phyloP scores from a whole-genome alignment of 2,797 vertebrate genomes.

The Potorous gilbertii region DNA sequence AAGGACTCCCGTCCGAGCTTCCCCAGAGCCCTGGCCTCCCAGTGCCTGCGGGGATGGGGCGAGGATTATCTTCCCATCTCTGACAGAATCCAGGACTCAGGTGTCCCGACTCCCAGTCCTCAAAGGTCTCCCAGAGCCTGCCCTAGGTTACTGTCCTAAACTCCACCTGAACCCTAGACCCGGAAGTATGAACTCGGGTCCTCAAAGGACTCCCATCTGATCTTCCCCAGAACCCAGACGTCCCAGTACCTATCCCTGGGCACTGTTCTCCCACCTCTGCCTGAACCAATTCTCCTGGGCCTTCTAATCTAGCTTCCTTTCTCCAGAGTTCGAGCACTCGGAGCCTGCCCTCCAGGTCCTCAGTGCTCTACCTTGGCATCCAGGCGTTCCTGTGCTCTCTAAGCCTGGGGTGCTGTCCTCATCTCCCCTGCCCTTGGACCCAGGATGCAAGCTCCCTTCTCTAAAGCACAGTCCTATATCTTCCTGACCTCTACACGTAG shows the following conservation, averaged over 20 bases:
- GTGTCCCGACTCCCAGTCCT: background rate
- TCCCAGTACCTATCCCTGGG: conserved; percentile 1
- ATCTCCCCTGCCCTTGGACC: background rate
- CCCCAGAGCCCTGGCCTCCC: background rate
- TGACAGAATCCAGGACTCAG: background rate
- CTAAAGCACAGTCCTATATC: background rate
- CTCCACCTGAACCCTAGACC: background rate
- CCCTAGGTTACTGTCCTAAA: background rate
- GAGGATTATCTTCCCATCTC: background rate
- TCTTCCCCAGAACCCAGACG: background rate
- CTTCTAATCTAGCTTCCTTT: background rate
- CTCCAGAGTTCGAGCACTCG: background rate
- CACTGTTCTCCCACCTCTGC: background rate
- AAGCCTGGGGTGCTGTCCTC: background rate
- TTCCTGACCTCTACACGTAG: background rate
- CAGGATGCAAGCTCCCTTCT: background rate
- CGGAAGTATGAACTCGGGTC: background rate
- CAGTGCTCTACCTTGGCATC: background rate
- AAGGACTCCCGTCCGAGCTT: background rate
- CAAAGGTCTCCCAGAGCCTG: background rate
- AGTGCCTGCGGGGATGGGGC: background rate
- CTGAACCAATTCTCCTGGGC: background rate
- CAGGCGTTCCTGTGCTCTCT: background rate
- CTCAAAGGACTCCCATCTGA: too few species aligned
- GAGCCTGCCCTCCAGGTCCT: background rate